These are phyloP conservation scores for Campaea margaritaria DNA, from an alignment of 2,888 invertebrate species.

Conservation along the genomic window DNA sequence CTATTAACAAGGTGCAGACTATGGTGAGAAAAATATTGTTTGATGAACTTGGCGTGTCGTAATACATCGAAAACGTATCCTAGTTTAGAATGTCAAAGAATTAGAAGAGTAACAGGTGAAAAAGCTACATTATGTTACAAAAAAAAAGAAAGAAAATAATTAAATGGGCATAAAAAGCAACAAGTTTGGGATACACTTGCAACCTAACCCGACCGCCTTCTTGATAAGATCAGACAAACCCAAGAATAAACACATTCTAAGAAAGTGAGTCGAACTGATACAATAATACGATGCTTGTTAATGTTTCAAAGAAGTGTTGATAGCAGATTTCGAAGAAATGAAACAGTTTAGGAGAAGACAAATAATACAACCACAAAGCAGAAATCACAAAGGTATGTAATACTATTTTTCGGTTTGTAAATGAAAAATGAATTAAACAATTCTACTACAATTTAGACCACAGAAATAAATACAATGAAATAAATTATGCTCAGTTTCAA, in stretches of 20 bases:
- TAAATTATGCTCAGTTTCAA: no score
- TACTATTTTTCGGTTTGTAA: neutral
- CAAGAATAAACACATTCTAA: slow-evolving; percentile 12
- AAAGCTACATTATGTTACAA: neutral
- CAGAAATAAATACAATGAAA: no score
- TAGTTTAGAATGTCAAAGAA: neutral
- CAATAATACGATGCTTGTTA: slow-evolving; percentile 4
- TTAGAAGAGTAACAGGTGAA: neutral
- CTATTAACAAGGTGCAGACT: no score
- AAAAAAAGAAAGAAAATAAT: neutral
- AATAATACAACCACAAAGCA: neutral
- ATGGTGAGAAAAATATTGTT: no score
- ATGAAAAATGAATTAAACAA: no score
- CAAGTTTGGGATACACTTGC: no score
- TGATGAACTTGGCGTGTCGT: no score
- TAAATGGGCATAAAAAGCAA: neutral
- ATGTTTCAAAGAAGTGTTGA: slow-evolving; percentile 4
- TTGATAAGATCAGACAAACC: slow-evolving; percentile 10
- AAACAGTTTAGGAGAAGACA: neutral
- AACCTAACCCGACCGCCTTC: neutral
- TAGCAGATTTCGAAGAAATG: neutral
- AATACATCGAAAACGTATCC: no score
- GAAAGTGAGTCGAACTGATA: slow-evolving; percentile 6
- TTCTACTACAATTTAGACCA: no score
- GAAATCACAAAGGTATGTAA: neutral